Conservation (phyloP, 2,888 invertebrate species). For the Drosophila planitibia region DNA sequence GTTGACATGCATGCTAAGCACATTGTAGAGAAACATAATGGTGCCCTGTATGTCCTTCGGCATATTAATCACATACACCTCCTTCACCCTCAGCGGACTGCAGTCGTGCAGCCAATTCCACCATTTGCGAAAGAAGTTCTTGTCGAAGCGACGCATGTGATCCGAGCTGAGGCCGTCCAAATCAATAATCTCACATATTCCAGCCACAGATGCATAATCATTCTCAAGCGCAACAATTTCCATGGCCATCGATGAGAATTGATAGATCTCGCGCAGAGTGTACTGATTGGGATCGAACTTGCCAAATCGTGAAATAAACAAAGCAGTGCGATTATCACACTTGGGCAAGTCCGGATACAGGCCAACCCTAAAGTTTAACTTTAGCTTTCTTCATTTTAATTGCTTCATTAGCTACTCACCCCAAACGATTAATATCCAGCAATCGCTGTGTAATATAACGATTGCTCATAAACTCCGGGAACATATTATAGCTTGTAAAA, state of each 20-base stretch:
- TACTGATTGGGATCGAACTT: conserved; percentile 73
- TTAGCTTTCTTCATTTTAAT: fast-evolving
- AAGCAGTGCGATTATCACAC: conserved; percentile 69
- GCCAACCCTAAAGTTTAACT: conserved; percentile 44
- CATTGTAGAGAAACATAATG: conserved; percentile 61
- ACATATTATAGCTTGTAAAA: conserved; percentile 72
- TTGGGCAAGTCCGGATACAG: conserved; percentile 78
- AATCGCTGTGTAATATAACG: conserved; percentile 71
- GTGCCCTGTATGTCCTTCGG: conserved; percentile 73
- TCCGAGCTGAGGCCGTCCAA: conserved; percentile 68
- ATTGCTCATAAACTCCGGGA: conserved; percentile 75
- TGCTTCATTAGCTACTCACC: conserved; percentile 57
- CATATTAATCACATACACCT: conserved; percentile 76
- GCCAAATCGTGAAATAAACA: conserved; percentile 76
- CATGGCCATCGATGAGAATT: conserved; percentile 77
- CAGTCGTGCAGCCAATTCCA: conserved; percentile 76
- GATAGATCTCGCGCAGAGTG: conserved; percentile 73
- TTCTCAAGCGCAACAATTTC: conserved; percentile 80
- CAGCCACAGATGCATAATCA: conserved; percentile 78
- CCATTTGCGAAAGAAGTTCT: conserved; percentile 72
- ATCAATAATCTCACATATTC: conserved; percentile 77
- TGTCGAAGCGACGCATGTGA: conserved; percentile 68
- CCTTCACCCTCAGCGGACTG: conserved; percentile 71
- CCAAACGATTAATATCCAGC: conserved; percentile 74
- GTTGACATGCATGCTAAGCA: conserved; percentile 64